Evolutionary conservation across 1,140 invertebrate genomes (phyloP).

Genomic region (Drosophila parabipectinata): DNA sequence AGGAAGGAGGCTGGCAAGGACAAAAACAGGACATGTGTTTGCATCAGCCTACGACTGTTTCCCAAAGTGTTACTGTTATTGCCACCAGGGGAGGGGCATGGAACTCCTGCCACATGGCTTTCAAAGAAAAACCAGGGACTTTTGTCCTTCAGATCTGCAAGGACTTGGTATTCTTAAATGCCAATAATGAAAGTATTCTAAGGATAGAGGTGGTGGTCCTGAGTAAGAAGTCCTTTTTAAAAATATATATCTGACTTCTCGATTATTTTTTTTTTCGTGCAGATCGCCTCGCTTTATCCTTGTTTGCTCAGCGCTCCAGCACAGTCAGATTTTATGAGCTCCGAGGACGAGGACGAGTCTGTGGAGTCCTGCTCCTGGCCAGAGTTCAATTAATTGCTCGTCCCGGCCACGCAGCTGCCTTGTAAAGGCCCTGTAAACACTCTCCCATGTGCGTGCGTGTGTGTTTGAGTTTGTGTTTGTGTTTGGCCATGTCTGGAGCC

Average conservation of each 20-base stretch:
- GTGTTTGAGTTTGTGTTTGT: conserved; percentile 12
- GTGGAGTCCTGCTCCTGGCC: not conserved
- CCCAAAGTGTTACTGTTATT: conserved; percentile 35
- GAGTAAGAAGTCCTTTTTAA: not conserved
- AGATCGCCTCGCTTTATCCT: not conserved
- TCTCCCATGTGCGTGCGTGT: conserved; percentile 1
- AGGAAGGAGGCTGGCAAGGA: conserved; percentile 5
- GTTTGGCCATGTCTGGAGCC: conserved; percentile 35
- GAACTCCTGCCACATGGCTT: not conserved
- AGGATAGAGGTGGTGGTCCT: too few species aligned
- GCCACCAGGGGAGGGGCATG: not conserved
- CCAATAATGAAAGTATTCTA: not conserved
- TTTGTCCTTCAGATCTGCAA: not conserved
- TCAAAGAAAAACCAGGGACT: not conserved
- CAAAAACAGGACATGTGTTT: conserved; percentile 36
- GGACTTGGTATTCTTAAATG: not conserved
- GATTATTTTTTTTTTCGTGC: conserved; percentile 3
- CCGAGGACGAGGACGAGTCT: not conserved
- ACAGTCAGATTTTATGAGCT: conserved; percentile 32
- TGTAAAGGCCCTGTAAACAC: conserved; percentile 36
- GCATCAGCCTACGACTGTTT: conserved; percentile 13
- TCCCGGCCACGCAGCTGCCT: conserved; percentile 41
- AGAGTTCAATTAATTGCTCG: conserved; percentile 67
- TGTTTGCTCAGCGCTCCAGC: not conserved
- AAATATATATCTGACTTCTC: too few species aligned